Base-by-base conservation (phyloP, 2,888 invertebrate species). In the Epinotia bilunana region DNA sequence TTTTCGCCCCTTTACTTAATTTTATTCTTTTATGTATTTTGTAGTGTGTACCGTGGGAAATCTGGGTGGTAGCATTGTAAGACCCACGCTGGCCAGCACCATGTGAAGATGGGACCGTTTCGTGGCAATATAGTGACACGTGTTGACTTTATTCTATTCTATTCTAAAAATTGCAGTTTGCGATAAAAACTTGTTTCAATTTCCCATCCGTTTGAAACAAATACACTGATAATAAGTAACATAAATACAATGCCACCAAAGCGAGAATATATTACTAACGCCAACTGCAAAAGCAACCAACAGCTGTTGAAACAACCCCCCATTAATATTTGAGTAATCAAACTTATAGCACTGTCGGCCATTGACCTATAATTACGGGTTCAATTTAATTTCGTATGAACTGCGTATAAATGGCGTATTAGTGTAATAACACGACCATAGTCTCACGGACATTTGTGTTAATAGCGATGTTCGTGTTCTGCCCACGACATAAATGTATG, bases 401-500 rank as follows among this genome's bases (percentile, higher is more conserved):
- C 39, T 2, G 9, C 20, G 58, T 60, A 60, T n/a, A 60, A 53
- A 60, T 18, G 58, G 58, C 33, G 69, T 69, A 69, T 69, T 69
- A 69, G 46, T 60, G 60, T 69, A 69, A 69, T 69, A 69, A 23
- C 69, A 65, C 43, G 58, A 58, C 20, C 43, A 58, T 68, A 58
- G 68, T 58, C 57, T 58, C 58, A 43, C 57, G 57, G 68, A 69
- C 28, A 69, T 69, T 69, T 69, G 69, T 60, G n/a, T 11, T 58
- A 60, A 58, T 58, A 43, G 60, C 58, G 20, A 60, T 58, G 60
- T 46, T 20, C 65, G 28, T 11, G 67, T 68, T 43, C 61, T 46
- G 12, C 39, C 69, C 23, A 58, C 58, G 68, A 58, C 39, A 4
- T 43, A 57, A 23, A 16, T 16, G 20, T 58, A 68, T 68, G 68